Evolutionary conservation across 2,797 vertebrate genomes (phyloP).

Genomic region (Danio jaintianensis): DNA sequence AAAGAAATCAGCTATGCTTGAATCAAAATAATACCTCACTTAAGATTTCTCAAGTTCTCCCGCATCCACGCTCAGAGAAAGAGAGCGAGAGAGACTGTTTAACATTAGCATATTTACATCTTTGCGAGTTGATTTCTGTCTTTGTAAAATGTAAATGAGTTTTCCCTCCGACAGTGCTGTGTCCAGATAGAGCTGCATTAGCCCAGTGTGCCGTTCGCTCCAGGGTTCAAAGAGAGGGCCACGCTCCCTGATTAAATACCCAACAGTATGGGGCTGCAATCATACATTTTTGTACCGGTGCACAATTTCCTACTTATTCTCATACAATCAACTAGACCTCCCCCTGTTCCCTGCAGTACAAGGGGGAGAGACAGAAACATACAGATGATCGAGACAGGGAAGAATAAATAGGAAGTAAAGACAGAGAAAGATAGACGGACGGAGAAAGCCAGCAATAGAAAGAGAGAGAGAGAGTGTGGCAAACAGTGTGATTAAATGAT

Average conservation of each 20-base stretch:
- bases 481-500: conserved; percentile 83
- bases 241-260: conserved; percentile 58
- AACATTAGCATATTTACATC: conserved; percentile 60
- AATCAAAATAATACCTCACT: conserved; percentile 9
- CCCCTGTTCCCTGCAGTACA: conserved; percentile 39
- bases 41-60: conserved; percentile 16
- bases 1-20: not conserved
- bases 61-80: conserved; percentile 8
- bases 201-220: conserved; percentile 48
- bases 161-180: conserved; percentile 48
- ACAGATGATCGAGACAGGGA: conserved; percentile 36
- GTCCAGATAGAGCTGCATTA: conserved; percentile 54
- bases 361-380: conserved; percentile 35
- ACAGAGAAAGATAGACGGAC: conserved; percentile 33
- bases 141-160: conserved; percentile 62
- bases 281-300: conserved; percentile 60
- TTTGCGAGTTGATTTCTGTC: conserved; percentile 58
- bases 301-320: conserved; percentile 71
- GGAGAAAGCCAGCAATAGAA: conserved; percentile 65
- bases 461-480: conserved; percentile 74
- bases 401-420: conserved; percentile 39
- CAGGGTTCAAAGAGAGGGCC: conserved; percentile 49
- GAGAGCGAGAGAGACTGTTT: conserved; percentile 40
- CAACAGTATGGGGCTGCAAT: conserved; percentile 51
- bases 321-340: conserved; percentile 61